Evolutionary conservation across 2,888 invertebrate species (phyloP).

Genomic region (Harmothoe impar): DNA sequence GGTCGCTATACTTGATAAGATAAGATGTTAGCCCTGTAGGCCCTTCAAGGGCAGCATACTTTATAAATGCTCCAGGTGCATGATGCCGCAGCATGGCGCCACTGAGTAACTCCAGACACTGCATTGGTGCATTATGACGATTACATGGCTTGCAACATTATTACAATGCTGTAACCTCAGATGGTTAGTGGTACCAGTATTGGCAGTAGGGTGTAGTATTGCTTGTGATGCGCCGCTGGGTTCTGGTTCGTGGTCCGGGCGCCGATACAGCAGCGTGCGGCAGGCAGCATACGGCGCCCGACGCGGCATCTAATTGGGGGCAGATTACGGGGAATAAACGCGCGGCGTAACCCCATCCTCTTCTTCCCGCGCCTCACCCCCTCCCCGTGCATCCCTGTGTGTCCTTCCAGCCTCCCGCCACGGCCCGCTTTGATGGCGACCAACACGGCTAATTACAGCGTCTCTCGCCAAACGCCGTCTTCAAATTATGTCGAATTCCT

Average conservation of each 20-base stretch:
- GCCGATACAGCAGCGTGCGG: not conserved
- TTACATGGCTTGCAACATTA: too few relatives aligned
- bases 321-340: constrained; percentile 25
- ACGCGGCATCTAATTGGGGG: constrained; percentile 3
- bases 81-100: not conserved
- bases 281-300: not conserved
- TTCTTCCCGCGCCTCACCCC: not conserved
- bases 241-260: too few relatives aligned
- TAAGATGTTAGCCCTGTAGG: not conserved
- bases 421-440: constrained; percentile 11
- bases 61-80: not conserved
- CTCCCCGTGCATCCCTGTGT: not conserved
- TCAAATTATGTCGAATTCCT: constrained; percentile 58
- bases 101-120: too few relatives aligned
- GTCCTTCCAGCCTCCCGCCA: not conserved
- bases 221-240: too few relatives aligned
- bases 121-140: too few relatives aligned
- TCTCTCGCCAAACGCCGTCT: constrained; percentile 35
- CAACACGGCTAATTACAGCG: constrained; percentile 40
- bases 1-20: not conserved
- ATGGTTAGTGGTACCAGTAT: too few relatives aligned
- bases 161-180: too few relatives aligned
- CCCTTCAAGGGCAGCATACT: too few relatives aligned
- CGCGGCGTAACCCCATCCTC: not conserved
- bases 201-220: too few relatives aligned